Percentiles rank a stretch among this genome's conserved stretches.
Conservation (phyloP, 2,113 vertebrate species). For the Entomyzon cyanotis region DNA sequence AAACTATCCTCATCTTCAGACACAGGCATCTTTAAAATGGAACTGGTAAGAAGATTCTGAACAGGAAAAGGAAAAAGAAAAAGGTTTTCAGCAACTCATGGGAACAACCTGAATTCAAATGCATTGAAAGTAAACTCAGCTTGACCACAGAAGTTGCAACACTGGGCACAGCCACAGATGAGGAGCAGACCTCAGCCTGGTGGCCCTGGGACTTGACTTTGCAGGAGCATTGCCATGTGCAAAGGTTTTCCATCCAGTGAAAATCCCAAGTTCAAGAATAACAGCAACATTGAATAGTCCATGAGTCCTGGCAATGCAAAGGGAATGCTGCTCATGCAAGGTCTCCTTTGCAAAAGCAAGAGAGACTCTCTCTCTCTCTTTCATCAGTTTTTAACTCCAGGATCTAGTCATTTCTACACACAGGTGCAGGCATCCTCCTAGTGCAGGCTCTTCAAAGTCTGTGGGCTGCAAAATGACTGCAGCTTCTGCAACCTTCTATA, state of each 20-base stretch:
- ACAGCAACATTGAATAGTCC: not conserved
- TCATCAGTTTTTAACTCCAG: not conserved
- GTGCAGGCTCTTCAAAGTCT: not conserved
- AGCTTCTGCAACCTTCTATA: not conserved
- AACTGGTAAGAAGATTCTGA: slow-evolving; percentile 93
- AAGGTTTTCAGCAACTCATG: not conserved
- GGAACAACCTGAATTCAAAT: not conserved
- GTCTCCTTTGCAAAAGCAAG: not conserved
- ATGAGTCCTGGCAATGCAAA: not conserved
- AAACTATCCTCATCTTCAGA: slow-evolving; percentile 85
- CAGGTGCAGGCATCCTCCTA: not conserved
- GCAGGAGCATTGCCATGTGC: not conserved
- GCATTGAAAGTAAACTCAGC: not conserved
- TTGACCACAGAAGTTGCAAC: not conserved
- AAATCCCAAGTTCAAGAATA: not conserved
- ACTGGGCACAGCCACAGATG: rapidly evolving
- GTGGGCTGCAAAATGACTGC: not conserved
- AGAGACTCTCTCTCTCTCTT: not conserved
- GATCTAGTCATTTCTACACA: not conserved
- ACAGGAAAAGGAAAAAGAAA: slow-evolving; percentile 3
- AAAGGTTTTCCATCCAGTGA: not conserved
- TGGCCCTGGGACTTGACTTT: not conserved
- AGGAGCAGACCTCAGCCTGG: not conserved
- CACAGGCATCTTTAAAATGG: slow-evolving; percentile 83
- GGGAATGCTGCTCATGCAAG: not conserved